A percentile compares a stretch with the other conserved stretches of the same genome.
Conservation (phyloP, 2,797 vertebrate species). For the Sebastes elongatus region DNA sequence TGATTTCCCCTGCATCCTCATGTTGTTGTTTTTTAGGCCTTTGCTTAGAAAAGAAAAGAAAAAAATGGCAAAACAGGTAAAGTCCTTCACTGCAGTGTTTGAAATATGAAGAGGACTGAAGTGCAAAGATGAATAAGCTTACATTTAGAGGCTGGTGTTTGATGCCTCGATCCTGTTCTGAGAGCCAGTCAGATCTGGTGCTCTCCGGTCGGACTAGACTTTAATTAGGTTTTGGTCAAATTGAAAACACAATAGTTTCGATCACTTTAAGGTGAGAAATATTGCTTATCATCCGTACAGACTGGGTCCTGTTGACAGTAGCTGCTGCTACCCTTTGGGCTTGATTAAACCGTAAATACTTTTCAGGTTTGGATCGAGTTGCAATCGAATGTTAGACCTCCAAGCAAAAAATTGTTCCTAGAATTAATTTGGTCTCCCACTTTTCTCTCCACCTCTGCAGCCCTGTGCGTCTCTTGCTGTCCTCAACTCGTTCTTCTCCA, state of each 20-base stretch:
- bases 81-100: not conserved
- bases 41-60: not conserved
- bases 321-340: not conserved
- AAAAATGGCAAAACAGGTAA: not conserved
- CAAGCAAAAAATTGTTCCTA: not conserved
- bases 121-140: not conserved
- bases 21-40: not conserved
- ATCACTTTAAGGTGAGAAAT: not conserved
- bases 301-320: not conserved
- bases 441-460: not conserved
- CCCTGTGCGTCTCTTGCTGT: not conserved
- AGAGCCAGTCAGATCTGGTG: accelerated
- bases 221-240: not conserved
- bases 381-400: not conserved
- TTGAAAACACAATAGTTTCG: not conserved
- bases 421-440: not conserved
- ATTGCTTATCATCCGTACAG: not conserved
- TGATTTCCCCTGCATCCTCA: not conserved
- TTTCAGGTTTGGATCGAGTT: not conserved
- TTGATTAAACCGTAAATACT: slow-evolving; percentile 23
- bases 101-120: not conserved
- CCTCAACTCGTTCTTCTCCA: not conserved
- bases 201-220: not conserved
- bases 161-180: not conserved
- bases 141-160: not conserved